Base-by-base conservation (phyloP, 2,797 vertebrate genomes). In the Thunnus albacares region DNA sequence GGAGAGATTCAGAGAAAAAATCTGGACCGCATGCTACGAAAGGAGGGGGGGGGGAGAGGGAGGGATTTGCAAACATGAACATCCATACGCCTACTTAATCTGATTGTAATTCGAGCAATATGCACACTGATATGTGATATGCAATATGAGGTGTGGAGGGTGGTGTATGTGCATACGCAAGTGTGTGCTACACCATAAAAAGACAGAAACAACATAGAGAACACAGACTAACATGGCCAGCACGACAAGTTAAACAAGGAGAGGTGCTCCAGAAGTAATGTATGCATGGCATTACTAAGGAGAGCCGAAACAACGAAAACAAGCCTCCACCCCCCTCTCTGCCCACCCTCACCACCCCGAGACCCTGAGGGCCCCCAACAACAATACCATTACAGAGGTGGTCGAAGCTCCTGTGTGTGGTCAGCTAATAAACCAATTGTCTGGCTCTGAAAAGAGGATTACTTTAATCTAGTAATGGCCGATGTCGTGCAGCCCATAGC, bases 401-500 rank as follows among this genome's bases (percentile, higher is more conserved):
- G 92, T 79, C 84, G 86, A 81, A 90, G 89, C 91, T 83, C 43
- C 85, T 81, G 88, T 93, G 94, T 96, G 95, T 95, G 95, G 94
- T 92, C 91, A 86, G 92, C 94, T 95, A 95, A 96, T 95, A 93
- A 94, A 94, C 92, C 92, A 93, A 93, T 92, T 94, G 94, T 94
- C 93, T 95, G 88, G 83, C 52, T 85, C 80, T 82, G 87, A 89
- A 95, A 95, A 95, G 95, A 94, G 95, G 95, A 95, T 96, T 96
- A 96, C 90, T 95, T 94, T 95, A 95, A 96, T 96, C 94, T 95
- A 93, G 93, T 88, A 94, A 95, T 94, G 93, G 93, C 90, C 75
- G 56, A 83, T 64, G 87, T 92, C 56, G 77, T 92, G 88, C 63
- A 6, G 77, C 88, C 91, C 78, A 80, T 90, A 81, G 85, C 57